These are phyloP conservation scores for Hirtodrosophila histrioides DNA, from an alignment of 2,888 invertebrate species.

Conservation along the genomic window DNA sequence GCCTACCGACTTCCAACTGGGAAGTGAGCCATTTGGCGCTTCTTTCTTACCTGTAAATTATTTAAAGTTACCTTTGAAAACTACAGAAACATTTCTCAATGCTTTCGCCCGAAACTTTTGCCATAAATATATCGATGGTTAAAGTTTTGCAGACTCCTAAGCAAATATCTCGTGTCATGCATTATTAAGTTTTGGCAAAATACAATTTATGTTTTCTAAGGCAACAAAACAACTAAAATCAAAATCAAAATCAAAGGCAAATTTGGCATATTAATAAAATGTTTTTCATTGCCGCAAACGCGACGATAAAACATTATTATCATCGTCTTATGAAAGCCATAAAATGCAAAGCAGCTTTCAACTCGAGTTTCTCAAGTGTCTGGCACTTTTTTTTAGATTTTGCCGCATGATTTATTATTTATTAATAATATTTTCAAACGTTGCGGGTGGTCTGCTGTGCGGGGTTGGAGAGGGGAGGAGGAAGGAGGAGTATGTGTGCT, in stretches of 20 bases:
- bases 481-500: not conserved
- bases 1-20: conserved; percentile 19
- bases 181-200: conserved; percentile 63
- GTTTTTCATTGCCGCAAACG: conserved; percentile 29
- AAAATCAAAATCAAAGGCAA: conserved; percentile 5
- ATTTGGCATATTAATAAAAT: conserved; percentile 46
- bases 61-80: conserved; percentile 25
- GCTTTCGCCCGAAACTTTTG: conserved; percentile 23
- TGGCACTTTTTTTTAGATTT: conserved; percentile 29
- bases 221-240: conserved; percentile 13
- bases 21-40: conserved; percentile 58
- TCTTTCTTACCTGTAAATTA: conserved; percentile 28
- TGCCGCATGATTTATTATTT: conserved; percentile 73
- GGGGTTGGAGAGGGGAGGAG: not conserved
- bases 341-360: conserved; percentile 50
- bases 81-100: conserved; percentile 9
- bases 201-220: conserved; percentile 39
- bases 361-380: conserved; percentile 30
- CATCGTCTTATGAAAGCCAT: conserved; percentile 47
- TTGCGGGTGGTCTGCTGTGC: conserved; percentile 29
- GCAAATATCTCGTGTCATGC: conserved; percentile 20
- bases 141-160: conserved; percentile 16
- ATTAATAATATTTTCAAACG: conserved; percentile 55
- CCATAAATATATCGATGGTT: conserved; percentile 44
- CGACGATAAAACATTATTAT: conserved; percentile 53